Conservation (phyloP, 2,113 vertebrate genomes). For the Poecilia latipinna region DNA sequence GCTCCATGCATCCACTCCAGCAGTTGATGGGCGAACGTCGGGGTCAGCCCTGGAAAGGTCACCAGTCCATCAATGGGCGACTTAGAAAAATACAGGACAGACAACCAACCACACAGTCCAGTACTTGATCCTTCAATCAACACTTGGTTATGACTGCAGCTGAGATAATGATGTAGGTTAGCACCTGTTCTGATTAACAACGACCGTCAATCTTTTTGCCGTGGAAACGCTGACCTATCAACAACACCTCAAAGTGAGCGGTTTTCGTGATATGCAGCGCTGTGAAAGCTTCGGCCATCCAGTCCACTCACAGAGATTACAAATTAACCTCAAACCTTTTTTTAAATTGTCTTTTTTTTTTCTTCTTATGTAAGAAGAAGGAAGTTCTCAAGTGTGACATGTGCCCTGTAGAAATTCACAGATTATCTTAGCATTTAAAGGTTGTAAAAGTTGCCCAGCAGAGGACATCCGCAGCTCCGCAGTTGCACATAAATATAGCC, state of each 20-base stretch:
- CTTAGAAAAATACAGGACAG: too few species aligned
- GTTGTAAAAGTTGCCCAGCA: neutral
- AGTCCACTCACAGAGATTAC: neutral
- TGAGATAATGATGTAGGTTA: neutral
- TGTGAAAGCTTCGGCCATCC: neutral
- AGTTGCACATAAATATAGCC: conserved; percentile 1
- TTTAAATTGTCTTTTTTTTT: neutral
- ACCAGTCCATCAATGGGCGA: too few species aligned
- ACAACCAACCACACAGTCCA: too few species aligned
- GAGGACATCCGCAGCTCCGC: neutral
- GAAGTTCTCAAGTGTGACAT: too few species aligned
- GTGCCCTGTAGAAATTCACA: neutral
- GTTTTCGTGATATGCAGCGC: conserved; percentile 15
- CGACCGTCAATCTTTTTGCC: neutral
- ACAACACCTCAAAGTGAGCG: conserved; percentile 2
- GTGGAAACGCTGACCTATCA: conserved; percentile 24
- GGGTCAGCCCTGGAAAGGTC: too few species aligned
- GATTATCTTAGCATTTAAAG: neutral
- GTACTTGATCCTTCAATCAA: too few species aligned
- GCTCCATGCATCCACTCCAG: too few species aligned
- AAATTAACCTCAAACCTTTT: neutral
- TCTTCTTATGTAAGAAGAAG: neutral
- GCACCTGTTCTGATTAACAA: neutral
- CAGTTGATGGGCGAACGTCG: too few species aligned
- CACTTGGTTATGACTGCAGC: neutral